phyloP scores from a whole-genome alignment of 2,113 vertebrate species.

The Ptychochromis oligacanthus region DNA sequence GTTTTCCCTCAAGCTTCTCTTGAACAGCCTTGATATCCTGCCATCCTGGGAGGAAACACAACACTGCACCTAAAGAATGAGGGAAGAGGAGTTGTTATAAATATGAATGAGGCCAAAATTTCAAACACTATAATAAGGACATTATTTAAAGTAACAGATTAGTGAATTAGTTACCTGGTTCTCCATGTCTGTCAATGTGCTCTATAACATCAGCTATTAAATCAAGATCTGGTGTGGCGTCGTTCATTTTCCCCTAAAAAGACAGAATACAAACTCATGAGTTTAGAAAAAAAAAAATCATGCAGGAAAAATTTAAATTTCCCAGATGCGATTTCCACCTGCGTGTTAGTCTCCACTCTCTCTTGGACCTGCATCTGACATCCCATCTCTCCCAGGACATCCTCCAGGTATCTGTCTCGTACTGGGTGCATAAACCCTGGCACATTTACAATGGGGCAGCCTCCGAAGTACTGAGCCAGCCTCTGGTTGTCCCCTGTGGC shows the following conservation, averaged over 20 bases:
- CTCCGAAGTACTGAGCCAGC: slow-evolving; percentile 89
- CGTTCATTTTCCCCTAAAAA: slow-evolving; percentile 74
- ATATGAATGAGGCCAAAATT: neutral
- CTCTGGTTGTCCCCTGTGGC: slow-evolving; percentile 92
- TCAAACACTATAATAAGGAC: neutral
- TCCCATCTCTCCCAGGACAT: slow-evolving; percentile 88
- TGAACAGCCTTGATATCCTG: slow-evolving; percentile 94
- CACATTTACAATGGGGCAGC: slow-evolving; percentile 88
- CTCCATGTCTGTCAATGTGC: slow-evolving; percentile 86
- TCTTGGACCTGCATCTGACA: neutral
- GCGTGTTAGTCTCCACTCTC: accelerated
- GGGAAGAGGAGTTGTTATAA: neutral
- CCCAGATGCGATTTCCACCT: slow-evolving; percentile 9
- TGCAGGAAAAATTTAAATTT: neutral
- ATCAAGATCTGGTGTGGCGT: slow-evolving; percentile 84
- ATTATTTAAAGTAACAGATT: neutral
- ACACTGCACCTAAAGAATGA: slow-evolving; percentile 86
- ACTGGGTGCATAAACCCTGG: slow-evolving; percentile 97
- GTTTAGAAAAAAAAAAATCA: neutral
- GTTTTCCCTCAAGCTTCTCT: slow-evolving; percentile 84
- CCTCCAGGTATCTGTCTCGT: slow-evolving; percentile 89
- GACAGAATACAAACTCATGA: neutral
- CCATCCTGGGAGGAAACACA: slow-evolving; percentile 98
- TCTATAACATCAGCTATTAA: slow-evolving; percentile 90
- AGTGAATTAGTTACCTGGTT: slow-evolving; percentile 82